Percentiles rank a stretch among this genome's conserved stretches.
phyloP scores from a whole-genome alignment of 2,888 invertebrate genomes.

The Glaucopsyche alexis region DNA sequence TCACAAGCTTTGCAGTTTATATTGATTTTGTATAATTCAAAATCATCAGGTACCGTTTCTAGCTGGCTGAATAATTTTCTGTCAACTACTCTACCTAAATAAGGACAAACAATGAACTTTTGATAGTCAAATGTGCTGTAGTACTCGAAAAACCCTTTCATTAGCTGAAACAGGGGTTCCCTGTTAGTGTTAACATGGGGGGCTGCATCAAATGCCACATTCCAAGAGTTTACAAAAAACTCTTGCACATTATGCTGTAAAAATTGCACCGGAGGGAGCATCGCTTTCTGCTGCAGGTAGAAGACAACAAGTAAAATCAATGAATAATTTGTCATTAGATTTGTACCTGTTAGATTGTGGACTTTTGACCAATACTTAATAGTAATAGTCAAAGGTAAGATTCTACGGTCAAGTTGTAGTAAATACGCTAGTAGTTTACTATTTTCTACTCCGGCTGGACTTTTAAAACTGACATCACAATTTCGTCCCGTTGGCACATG shows the following conservation, averaged over 20 bases:
- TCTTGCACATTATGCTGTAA: conserved; percentile 59
- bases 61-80: conserved; percentile 37
- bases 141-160: conserved; percentile 50
- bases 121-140: conserved; percentile 46
- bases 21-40: conserved; percentile 41
- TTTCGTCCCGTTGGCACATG: conserved; percentile 80
- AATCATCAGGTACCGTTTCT: conserved; percentile 40
- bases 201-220: conserved; percentile 72
- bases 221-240: conserved; percentile 77
- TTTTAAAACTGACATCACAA: conserved; percentile 87
- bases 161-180: conserved; percentile 43
- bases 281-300: conserved; percentile 82
- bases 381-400: conserved; percentile 81
- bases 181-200: conserved; percentile 31
- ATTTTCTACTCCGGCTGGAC: conserved; percentile 83
- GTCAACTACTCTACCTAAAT: conserved; percentile 40
- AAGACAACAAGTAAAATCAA: conserved; percentile 84
- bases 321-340: conserved; percentile 82
- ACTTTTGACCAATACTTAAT: conserved; percentile 88
- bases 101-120: conserved; percentile 43
- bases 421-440: conserved; percentile 82
- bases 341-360: conserved; percentile 72
- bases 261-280: conserved; percentile 77
- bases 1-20: conserved; percentile 32
- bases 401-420: conserved; percentile 75